Evolutionary conservation across 2,888 invertebrate genomes (phyloP).

Genomic region (Philopedon plagiatum): DNA sequence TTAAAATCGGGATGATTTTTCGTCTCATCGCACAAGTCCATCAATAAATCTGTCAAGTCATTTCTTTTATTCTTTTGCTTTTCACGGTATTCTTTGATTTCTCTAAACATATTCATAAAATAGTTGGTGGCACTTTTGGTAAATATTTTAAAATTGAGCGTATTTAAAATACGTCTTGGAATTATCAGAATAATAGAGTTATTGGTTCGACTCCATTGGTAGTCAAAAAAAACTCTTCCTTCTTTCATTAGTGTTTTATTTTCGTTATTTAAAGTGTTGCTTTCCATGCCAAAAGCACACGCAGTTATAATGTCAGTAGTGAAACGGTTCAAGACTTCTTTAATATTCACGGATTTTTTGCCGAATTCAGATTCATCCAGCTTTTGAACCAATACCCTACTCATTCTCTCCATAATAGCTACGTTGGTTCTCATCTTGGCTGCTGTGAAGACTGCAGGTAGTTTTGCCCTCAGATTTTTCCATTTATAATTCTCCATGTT

Average conservation of each 20-base stretch:
- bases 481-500: slow-evolving; percentile 66
- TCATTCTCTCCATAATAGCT: too few relatives aligned
- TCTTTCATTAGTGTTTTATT: slow-evolving; percentile 67
- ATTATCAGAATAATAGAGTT: slow-evolving; percentile 53
- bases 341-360: slow-evolving; percentile 55
- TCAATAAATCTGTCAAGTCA: slow-evolving; percentile 71
- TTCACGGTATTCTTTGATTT: slow-evolving; percentile 66
- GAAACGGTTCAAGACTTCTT: slow-evolving; percentile 64
- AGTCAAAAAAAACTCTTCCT: slow-evolving; percentile 55
- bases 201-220: slow-evolving; percentile 53
- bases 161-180: slow-evolving; percentile 52
- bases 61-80: slow-evolving; percentile 66
- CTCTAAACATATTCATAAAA: slow-evolving; percentile 66
- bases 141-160: slow-evolving; percentile 57
- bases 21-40: slow-evolving; percentile 55
- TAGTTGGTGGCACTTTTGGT: slow-evolving; percentile 63
- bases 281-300: slow-evolving; percentile 74
- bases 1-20: slow-evolving; percentile 47
- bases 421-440: slow-evolving; percentile 64
- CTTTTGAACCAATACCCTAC: slow-evolving; percentile 7
- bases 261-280: slow-evolving; percentile 71
- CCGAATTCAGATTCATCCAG: slow-evolving; percentile 3
- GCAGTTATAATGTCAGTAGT: slow-evolving; percentile 59
- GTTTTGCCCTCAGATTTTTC: slow-evolving; percentile 62
- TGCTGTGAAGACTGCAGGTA: slow-evolving; percentile 60